Evolutionary conservation across 2,888 invertebrate species (phyloP).

Genomic region (Vanessa cardui): DNA sequence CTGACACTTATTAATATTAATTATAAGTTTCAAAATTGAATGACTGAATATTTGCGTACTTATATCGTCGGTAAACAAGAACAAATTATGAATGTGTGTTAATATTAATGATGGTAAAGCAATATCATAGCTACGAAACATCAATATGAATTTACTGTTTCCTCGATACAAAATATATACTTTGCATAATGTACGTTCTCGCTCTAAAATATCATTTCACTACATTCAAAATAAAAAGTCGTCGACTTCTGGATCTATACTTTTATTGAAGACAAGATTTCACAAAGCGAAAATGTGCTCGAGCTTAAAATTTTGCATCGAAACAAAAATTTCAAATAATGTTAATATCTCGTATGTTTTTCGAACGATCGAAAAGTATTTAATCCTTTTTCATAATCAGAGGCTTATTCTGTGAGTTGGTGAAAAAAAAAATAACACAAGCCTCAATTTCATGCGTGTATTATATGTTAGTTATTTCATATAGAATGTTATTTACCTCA

Average conservation of each 20-base stretch:
- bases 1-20: too few relatives aligned
- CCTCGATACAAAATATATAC: conserved; percentile 6
- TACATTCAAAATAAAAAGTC: conserved; percentile 15
- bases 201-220: conserved; percentile 14
- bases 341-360: too few relatives aligned
- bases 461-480: not conserved
- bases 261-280: conserved; percentile 7
- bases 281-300: conserved; percentile 5
- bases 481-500: conserved; percentile 25
- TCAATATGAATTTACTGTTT: conserved; percentile 1
- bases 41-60: too few relatives aligned
- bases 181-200: conserved; percentile 14
- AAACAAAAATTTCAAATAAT: not conserved
- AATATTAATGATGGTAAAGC: not conserved
- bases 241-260: conserved; percentile 1
- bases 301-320: not conserved
- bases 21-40: too few relatives aligned
- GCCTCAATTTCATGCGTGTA: not conserved
- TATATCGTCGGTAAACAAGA: too few relatives aligned
- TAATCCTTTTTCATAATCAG: too few relatives aligned
- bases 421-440: not conserved
- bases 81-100: not conserved
- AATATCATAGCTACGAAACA: not conserved
- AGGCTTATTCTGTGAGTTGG: not conserved
- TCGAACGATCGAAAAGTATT: too few relatives aligned